Evolutionary conservation across 2,888 invertebrate genomes (phyloP), one percentile per base, ranked within the genome.

Genomic region (Drosophila trichaetosa): DNA sequence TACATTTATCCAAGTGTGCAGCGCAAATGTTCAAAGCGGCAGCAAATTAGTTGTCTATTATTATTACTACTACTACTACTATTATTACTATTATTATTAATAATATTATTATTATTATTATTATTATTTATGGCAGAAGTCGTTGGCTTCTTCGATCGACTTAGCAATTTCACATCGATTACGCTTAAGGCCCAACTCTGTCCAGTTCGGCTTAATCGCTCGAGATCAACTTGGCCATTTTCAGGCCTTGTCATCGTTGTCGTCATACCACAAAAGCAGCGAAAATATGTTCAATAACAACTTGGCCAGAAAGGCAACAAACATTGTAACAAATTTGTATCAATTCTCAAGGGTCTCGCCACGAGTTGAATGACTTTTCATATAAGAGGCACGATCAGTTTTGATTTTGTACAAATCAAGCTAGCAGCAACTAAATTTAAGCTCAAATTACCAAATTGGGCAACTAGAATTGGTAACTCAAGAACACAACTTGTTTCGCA

Each of bases 191-290:
- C 76, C 78, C 73, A 79, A 76, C 86, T 13, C 27, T n/a, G 81
- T 74, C 90, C 85, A 80, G 83, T 86, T 90, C 36, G 61, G 87
- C 56, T 72, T 68, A 86, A 80, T 86, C 76, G 76, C 70, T 56
- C 58, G 68, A 70, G 80, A 79, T 76, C 85, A 82, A 85, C 83
- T 64, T 85, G 60, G 79, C 82, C 82, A 86, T 88, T 73, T 90
- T 34, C 59, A 69, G 85, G 89, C 87, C 87, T 69, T 78, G 83
- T 76, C 81, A 61, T 13, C 58, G 60, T 46, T 56, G 49, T 40
- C 54, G 48, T 40, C 54, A 11, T 60, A 58, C 63, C 61, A 54
- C 66, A 60, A 52, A 69, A 49, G 60, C 54, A 69, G 69, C 59
- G 62, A 82, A 89, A 70, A 71, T 85, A 71, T 85, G 70, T 57